phyloP scores from a whole-genome alignment of 2,797 vertebrate species.

The Momotus momota region DNA sequence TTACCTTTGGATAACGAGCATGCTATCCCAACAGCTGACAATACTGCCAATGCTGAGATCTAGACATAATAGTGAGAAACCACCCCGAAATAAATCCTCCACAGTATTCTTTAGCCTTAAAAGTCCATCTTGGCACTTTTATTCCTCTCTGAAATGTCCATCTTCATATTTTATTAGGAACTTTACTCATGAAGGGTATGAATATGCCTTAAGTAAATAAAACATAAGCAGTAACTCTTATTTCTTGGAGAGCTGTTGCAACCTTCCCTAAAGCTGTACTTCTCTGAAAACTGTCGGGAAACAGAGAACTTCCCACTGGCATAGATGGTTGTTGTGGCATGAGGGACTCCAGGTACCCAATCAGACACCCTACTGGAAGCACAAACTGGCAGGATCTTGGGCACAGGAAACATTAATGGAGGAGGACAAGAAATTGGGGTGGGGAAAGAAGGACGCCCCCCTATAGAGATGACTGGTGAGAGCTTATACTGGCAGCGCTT shows the following conservation, averaged over 20 bases:
- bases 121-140: neutral
- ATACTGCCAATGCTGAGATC: slow-evolving; percentile 11
- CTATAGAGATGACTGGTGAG: neutral
- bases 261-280: neutral
- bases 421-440: neutral
- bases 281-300: neutral
- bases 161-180: neutral
- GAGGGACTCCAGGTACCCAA: neutral
- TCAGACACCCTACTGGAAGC: neutral
- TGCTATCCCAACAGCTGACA: slow-evolving; percentile 36
- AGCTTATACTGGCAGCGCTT: neutral
- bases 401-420: neutral
- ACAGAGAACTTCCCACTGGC: neutral
- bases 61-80: slow-evolving; percentile 37
- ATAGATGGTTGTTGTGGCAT: neutral
- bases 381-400: neutral
- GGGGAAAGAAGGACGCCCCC: neutral
- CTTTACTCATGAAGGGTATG: neutral
- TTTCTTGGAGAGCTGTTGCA: neutral
- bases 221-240: neutral
- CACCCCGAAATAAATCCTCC: neutral
- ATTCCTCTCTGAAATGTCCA: neutral
- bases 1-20: slow-evolving; percentile 18
- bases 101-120: slow-evolving; percentile 18
- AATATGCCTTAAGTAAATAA: neutral